A percentile compares a stretch with the other conserved stretches of the same genome.
These are phyloP conservation scores for Hydrolagus affinis DNA, from an alignment of 2,113 vertebrate genomes.

Conservation along the genomic window DNA sequence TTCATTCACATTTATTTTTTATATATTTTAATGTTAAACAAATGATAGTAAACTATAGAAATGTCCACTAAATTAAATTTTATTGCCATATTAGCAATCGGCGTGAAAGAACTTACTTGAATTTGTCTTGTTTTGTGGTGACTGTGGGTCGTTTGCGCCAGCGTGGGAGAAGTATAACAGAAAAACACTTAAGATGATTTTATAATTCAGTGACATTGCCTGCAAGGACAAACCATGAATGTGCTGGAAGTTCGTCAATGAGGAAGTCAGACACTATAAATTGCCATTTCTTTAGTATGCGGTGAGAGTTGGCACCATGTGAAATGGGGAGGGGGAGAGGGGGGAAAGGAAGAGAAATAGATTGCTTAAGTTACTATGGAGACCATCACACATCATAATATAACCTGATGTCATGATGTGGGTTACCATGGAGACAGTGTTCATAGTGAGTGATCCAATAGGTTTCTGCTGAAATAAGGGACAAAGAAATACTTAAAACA, in stretches of 20 bases:
- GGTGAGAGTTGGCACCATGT: conserved; percentile 13
- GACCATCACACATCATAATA: conserved; percentile 28
- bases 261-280: neutral
- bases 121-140: neutral
- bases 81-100: neutral
- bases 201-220: conserved; percentile 25
- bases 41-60: no score
- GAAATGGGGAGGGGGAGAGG: neutral
- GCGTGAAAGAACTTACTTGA: conserved; percentile 3
- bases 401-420: conserved; percentile 16
- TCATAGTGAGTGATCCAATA: neutral
- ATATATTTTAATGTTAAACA: no score
- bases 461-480: neutral
- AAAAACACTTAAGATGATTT: conserved; percentile 15
- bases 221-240: conserved; percentile 26
- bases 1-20: no score
- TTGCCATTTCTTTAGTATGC: conserved; percentile 19
- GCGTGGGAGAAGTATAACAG: conserved; percentile 4
- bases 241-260: conserved; percentile 20
- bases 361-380: conserved; percentile 26
- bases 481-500: neutral
- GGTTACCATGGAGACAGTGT: conserved; percentile 29
- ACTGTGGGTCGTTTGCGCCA: neutral
- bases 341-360: conserved; percentile 17
- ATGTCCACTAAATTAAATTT: no score